Base-by-base conservation (phyloP, 2,113 vertebrate species). In the Bothrops jararaca region DNA sequence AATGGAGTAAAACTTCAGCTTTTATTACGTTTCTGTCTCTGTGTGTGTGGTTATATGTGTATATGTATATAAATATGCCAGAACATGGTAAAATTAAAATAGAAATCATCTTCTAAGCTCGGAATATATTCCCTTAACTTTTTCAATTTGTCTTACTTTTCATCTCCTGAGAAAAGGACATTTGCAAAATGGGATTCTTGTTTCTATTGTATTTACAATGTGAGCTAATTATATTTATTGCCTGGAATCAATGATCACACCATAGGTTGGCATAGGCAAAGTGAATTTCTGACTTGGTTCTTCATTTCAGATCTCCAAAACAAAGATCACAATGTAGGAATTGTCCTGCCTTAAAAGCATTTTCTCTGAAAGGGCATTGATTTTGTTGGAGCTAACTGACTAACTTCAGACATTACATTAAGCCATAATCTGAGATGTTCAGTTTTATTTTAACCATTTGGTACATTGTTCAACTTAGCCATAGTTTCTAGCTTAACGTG, bases 1-100 rank as follows among this genome's bases (percentile, higher is more conserved):
- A 95, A 94, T 90, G 95, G 45, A 94, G 88, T 95, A 94, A 92
- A 92, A 89, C 93, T 96, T 96, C 95, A 93, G 95, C 93, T 94
- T 93, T 95, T 56, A 93, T 58, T 93, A 85, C 58, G 24, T 92
- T 88, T 45, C 39, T 93, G 58, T 91, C 92, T 89, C 7, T 87
- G 91, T 94, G 39, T 18, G 39, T 89, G 42, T 50, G 64, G 9
- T 3, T 64, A 64, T 95, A 94, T 92, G 94, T 91, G 86, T 94
- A 94, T 86, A 93, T 4, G 18, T 93, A 74, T 42, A 1, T 92
- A 94, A 89, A 91, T 52, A 15, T 60, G 85, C 93, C 85, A 94
- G 57, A 74, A 95, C 95, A 93, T 94, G 64, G 85, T 93, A 39
- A 92, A 94, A 95, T 94, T 92, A 88, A 95, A 96, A 94, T 89